Evolutionary conservation across 2,888 invertebrate genomes (phyloP).

Genomic region (Idaea dimidiata): DNA sequence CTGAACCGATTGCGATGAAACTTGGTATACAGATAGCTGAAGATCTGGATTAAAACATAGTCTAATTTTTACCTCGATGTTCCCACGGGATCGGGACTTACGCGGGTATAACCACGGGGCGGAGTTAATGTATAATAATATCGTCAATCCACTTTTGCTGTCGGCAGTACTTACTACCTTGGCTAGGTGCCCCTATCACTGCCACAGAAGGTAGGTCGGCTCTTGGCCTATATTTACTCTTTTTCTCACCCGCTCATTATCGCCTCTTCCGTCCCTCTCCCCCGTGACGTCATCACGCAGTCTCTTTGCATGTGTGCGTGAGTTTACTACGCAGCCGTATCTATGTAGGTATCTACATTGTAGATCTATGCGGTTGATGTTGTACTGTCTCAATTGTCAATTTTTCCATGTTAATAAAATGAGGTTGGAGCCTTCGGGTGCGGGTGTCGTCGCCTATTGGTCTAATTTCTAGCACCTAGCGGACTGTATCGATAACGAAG

Average conservation of each 20-base stretch:
- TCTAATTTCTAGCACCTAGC: too few relatives aligned
- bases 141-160: too few relatives aligned
- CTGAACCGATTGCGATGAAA: too few relatives aligned
- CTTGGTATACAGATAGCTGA: too few relatives aligned
- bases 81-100: too few relatives aligned
- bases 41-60: too few relatives aligned
- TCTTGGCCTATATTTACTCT: conserved; percentile 76
- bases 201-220: conserved; percentile 69
- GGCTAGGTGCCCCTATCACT: conserved; percentile 46
- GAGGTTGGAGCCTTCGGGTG: not conserved
- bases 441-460: not conserved
- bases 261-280: conserved; percentile 44
- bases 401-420: conserved; percentile 6
- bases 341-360: conserved; percentile 21
- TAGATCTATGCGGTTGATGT: conserved; percentile 34
- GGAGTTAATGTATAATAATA: too few relatives aligned
- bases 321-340: conserved; percentile 48
- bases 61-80: too few relatives aligned
- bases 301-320: conserved; percentile 59
- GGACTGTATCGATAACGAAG: too few relatives aligned
- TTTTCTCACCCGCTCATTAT: conserved; percentile 36
- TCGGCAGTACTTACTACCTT: conserved; percentile 46
- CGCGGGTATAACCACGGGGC: too few relatives aligned
- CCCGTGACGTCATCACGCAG: conserved; percentile 74
- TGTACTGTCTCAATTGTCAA: conserved; percentile 38